Conservation (phyloP, 2,797 vertebrate genomes). For the Rhinophrynus dorsalis region DNA sequence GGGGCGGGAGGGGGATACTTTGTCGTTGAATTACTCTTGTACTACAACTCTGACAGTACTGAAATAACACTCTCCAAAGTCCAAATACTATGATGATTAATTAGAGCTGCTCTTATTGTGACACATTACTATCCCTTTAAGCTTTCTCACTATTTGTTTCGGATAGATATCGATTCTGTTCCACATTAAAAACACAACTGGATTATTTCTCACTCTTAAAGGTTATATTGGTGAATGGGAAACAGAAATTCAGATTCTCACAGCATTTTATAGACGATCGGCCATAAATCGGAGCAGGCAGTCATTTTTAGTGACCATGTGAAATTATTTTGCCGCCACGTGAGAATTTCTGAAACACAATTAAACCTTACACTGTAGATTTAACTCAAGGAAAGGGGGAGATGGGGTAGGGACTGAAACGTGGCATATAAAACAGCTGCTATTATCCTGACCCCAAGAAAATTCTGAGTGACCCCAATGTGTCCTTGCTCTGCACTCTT, state of each 20-base stretch:
- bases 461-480: constrained; percentile 15
- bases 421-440: constrained; percentile 5
- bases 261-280: not conserved
- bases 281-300: not conserved
- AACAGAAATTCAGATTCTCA: not conserved
- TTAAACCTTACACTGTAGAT: not conserved
- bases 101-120: too few relatives aligned
- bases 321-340: not conserved
- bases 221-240: not conserved
- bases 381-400: not conserved
- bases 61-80: too few relatives aligned
- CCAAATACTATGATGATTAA: too few relatives aligned
- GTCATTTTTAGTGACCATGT: too few relatives aligned
- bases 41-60: too few relatives aligned
- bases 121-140: too few relatives aligned
- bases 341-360: constrained; percentile 3
- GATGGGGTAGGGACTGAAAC: not conserved
- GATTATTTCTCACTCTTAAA: not conserved
- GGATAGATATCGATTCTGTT: too few relatives aligned
- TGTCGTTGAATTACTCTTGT: too few relatives aligned
- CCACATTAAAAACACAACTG: too few relatives aligned
- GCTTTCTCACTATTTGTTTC: too few relatives aligned
- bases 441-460: not conserved
- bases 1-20: too few relatives aligned
- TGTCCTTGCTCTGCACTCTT: not conserved